Conservation (phyloP, 2,888 invertebrate species). For the Drosophila hamatofila region DNA sequence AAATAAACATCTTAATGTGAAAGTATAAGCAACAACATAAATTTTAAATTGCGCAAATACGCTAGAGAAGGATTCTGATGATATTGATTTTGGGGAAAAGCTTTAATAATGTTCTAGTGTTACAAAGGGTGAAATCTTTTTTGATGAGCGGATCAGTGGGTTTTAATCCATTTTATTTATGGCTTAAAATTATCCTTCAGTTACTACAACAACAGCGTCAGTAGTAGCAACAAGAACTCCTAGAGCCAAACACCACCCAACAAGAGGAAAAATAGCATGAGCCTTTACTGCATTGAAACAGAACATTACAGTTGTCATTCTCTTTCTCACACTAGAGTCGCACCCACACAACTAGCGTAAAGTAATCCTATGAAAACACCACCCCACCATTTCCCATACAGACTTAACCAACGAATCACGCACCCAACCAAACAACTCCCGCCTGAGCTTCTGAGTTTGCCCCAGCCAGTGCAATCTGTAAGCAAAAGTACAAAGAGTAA, state of each 20-base stretch:
- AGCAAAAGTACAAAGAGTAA: slow-evolving; percentile 55
- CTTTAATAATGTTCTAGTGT: slow-evolving; percentile 63
- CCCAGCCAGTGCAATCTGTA: slow-evolving; percentile 50
- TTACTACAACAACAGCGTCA: slow-evolving; percentile 39
- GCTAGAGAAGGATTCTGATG: slow-evolving; percentile 19
- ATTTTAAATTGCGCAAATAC: slow-evolving; percentile 40
- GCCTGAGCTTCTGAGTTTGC: slow-evolving; percentile 34
- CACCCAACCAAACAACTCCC: slow-evolving; percentile 42
- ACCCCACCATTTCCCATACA: slow-evolving; percentile 25
- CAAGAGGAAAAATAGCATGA: slow-evolving; percentile 50
- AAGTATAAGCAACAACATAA: slow-evolving; percentile 42
- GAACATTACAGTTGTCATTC: slow-evolving; percentile 59
- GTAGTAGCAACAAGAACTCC: slow-evolving; percentile 4
- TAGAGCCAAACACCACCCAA: slow-evolving; percentile 40
- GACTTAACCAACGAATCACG: slow-evolving; percentile 42
- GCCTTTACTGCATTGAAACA: slow-evolving; percentile 59
- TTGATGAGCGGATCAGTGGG: slow-evolving; percentile 77
- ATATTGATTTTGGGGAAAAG: slow-evolving; percentile 61
- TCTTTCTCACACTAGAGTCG: slow-evolving; percentile 31
- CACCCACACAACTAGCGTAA: slow-evolving; percentile 44
- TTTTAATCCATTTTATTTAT: slow-evolving; percentile 83
- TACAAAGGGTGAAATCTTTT: slow-evolving; percentile 65
- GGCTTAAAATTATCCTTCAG: slow-evolving; percentile 78
- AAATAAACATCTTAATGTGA: too few relatives aligned
- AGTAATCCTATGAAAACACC: slow-evolving; percentile 55